A percentile compares a stretch with the other conserved stretches of the same genome.
Conservation (phyloP, 2,888 invertebrate genomes). For the Artemia sinica region DNA sequence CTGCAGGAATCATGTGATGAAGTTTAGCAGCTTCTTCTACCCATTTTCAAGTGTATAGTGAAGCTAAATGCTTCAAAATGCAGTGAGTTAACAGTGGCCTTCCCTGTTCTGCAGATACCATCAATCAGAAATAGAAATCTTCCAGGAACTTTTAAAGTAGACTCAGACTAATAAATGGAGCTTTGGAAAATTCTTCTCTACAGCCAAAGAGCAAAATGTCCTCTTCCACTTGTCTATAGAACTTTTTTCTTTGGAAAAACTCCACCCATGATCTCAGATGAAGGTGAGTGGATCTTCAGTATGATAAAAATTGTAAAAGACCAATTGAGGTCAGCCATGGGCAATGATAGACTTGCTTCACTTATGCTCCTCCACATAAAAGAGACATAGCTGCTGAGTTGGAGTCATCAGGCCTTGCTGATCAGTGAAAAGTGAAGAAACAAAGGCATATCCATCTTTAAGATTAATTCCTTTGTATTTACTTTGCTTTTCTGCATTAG, state of each 20-base stretch:
- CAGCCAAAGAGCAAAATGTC: too few species aligned
- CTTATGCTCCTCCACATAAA: not conserved
- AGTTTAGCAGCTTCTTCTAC: too few species aligned
- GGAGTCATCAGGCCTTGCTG: not conserved
- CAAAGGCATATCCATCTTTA: not conserved
- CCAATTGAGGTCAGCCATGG: not conserved
- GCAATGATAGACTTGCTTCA: not conserved
- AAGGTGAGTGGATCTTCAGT: not conserved
- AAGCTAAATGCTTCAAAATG: too few species aligned
- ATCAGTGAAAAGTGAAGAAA: not conserved
- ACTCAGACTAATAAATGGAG: not conserved
- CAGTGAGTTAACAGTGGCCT: too few species aligned
- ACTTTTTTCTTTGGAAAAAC: too few species aligned
- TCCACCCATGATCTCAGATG: too few species aligned
- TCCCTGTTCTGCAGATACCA: too few species aligned
- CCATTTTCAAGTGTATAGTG: too few species aligned
- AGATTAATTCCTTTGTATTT: not conserved
- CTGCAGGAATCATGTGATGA: too few species aligned
- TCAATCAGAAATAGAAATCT: not conserved
- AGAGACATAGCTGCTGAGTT: too few species aligned
- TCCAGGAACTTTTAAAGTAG: conserved; percentile 6
- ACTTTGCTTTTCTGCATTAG: not conserved
- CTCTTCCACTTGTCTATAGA: too few species aligned
- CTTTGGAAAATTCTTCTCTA: too few species aligned
- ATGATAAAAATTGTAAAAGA: not conserved